phyloP scores from a whole-genome alignment of 2,113 vertebrate genomes.

The Tachysurus fulvidraco region DNA sequence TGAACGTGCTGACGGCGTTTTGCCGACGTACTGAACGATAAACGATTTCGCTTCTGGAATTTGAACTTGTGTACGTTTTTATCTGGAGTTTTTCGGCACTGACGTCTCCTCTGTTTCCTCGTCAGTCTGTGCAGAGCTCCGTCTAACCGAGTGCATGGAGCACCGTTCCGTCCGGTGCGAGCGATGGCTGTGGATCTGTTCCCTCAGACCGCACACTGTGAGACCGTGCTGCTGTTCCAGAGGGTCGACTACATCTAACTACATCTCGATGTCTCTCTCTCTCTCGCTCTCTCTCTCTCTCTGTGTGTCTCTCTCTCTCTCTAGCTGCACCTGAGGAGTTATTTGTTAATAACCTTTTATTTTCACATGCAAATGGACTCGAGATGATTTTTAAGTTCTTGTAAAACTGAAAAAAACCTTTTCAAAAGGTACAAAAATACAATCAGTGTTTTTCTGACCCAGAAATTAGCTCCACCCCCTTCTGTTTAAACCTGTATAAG shows the following conservation, averaged over 20 bases:
- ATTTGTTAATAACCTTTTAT: not conserved
- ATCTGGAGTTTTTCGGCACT: not conserved
- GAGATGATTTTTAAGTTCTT: not conserved
- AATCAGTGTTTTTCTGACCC: not conserved
- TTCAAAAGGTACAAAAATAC: no score
- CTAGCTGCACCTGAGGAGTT: not conserved
- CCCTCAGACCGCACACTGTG: conserved; percentile 91
- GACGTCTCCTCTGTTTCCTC: not conserved
- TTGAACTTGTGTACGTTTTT: not conserved
- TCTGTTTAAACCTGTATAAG: not conserved
- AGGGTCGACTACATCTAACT: conserved; percentile 71
- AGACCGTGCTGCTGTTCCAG: conserved; percentile 88
- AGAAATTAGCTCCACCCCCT: not conserved
- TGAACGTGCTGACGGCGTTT: no score
- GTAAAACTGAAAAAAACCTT: not conserved
- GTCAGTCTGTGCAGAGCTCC: conserved; percentile 83
- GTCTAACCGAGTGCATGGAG: conserved; percentile 89
- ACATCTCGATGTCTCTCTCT: not conserved
- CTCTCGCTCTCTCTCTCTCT: not conserved
- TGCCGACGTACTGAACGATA: no score
- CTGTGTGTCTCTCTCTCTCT: no score
- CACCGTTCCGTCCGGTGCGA: conserved; percentile 81
- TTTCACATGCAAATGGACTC: not conserved
- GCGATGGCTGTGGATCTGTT: conserved; percentile 93
- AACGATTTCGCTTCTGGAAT: no score